Evolutionary conservation across 1,140 invertebrate species (phyloP), one percentile per base, ranked within the genome.

Genomic region (Papilio xuthus): DNA sequence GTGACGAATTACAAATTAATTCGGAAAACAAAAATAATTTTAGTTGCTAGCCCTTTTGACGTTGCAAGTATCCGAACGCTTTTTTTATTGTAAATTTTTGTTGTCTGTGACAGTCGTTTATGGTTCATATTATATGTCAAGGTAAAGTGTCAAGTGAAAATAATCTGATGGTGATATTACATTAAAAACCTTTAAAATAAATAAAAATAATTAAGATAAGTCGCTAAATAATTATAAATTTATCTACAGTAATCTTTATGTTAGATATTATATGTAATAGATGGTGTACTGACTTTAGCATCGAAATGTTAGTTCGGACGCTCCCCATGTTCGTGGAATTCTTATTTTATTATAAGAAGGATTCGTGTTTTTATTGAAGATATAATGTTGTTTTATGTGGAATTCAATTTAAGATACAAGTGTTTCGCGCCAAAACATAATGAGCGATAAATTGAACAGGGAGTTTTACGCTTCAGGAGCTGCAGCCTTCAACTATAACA

Each of bases 401-500:
- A 72, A 20, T 79, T 78, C 10, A 41, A 74, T 78, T 81, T 20
- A 82, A 81, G 76, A 82, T 81, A 76, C 42, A 83, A 84, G 86
- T 91, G 84, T 74, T 84, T 81, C 41, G 20, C 56, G 78, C 56
- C 53, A 77, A 78, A 9, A 78, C 79, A 85, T 53, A 78, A 93
- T 93, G 92, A 88, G 90, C 75, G 92, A 93, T 76, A 93, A 93
- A 83, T 83, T 92, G 75, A 92, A 93, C 78, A 81, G 87, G 81
- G 90, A 93, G 85, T 92, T 91, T 78, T 92, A 88, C 77, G 85
- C 87, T 77, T 83, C 89, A 81, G 89, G 84, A 53, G 85, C 90
- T 78, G 82, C 88, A 87, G 85, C 88, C 88, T 93, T 92, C 88
- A 93, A 93, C 80, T 93, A 89, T 76, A 92, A 92, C 80, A 92